These are phyloP conservation scores for Palythoa caribaeorum DNA, from an alignment of 92 coral and sea anemone species.

Conservation along the genomic window DNA sequence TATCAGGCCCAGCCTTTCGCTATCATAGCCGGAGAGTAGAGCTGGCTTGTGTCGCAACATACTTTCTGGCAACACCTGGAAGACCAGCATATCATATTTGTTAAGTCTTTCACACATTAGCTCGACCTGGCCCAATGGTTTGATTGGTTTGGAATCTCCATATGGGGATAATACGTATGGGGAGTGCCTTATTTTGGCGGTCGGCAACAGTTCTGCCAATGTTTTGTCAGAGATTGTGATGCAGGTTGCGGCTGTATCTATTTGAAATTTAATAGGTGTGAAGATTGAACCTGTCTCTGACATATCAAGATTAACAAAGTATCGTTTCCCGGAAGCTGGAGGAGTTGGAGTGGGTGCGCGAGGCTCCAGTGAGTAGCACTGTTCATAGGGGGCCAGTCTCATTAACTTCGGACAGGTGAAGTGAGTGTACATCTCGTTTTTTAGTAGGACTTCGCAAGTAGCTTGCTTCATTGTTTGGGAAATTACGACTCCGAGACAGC, in stretches of 20 bases:
- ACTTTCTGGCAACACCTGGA: slow-evolving; percentile 48
- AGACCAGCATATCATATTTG: slow-evolving; percentile 33
- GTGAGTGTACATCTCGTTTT: not conserved
- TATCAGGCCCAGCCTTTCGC: not conserved
- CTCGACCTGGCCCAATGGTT: slow-evolving; percentile 56
- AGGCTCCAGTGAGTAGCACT: slow-evolving; percentile 8
- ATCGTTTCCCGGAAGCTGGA: not conserved
- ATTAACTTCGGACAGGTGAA: not conserved
- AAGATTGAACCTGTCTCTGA: slow-evolving; percentile 34
- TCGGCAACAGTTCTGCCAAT: not conserved
- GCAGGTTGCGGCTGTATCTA: slow-evolving; percentile 55
- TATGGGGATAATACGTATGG: too few species aligned
- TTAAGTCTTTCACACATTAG: slow-evolving; percentile 48
- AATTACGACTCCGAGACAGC: not conserved
- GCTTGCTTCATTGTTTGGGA: not conserved
- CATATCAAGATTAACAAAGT: slow-evolving; percentile 48
- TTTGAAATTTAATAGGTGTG: not conserved
- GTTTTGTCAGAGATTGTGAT: slow-evolving; percentile 28
- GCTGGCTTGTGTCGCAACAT: slow-evolving; percentile 4
- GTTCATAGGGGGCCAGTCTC: not conserved
- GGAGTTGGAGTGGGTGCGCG: not conserved
- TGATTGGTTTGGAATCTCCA: slow-evolving; percentile 29
- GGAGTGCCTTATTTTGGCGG: too few species aligned
- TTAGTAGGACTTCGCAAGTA: not conserved
- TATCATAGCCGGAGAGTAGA: not conserved